These are phyloP conservation scores for Pteruthius melanotis DNA, from an alignment of 2,113 vertebrate species.

Conservation along the genomic window DNA sequence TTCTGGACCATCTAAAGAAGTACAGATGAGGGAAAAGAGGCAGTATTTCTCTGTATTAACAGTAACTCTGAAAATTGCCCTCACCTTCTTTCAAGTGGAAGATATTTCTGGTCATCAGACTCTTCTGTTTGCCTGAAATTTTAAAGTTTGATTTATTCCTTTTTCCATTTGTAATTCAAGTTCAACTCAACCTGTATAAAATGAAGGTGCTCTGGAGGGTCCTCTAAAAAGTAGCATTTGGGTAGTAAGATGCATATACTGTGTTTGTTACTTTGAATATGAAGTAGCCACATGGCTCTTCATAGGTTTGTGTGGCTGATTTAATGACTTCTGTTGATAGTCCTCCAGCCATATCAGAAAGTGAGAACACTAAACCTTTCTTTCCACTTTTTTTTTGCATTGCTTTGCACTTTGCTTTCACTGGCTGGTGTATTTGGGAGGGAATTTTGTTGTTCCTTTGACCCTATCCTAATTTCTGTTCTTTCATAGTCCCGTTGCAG, in stretches of 20 bases:
- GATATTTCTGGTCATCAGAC: background rate
- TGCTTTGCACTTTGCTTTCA: background rate
- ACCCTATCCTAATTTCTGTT: background rate
- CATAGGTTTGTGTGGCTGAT: background rate
- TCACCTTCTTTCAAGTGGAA: background rate
- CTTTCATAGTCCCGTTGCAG: background rate
- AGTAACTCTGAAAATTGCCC: background rate
- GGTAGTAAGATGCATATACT: background rate
- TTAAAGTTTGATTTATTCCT: background rate
- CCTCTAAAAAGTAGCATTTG: background rate
- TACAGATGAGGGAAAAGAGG: background rate
- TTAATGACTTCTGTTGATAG: background rate
- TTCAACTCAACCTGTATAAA: background rate
- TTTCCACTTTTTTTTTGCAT: background rate
- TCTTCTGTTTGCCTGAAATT: background rate
- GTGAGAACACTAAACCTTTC: background rate
- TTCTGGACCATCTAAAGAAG: background rate
- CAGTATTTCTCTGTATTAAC: background rate
- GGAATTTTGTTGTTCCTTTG: background rate
- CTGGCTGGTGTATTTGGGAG: background rate
- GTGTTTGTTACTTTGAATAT: background rate
- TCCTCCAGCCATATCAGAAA: background rate
- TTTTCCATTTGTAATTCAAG: background rate
- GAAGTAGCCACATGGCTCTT: background rate
- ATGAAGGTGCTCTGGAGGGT: background rate